phyloP scores from a whole-genome alignment of 1,140 invertebrate genomes.

The Diachasmimorpha longicaudata region DNA sequence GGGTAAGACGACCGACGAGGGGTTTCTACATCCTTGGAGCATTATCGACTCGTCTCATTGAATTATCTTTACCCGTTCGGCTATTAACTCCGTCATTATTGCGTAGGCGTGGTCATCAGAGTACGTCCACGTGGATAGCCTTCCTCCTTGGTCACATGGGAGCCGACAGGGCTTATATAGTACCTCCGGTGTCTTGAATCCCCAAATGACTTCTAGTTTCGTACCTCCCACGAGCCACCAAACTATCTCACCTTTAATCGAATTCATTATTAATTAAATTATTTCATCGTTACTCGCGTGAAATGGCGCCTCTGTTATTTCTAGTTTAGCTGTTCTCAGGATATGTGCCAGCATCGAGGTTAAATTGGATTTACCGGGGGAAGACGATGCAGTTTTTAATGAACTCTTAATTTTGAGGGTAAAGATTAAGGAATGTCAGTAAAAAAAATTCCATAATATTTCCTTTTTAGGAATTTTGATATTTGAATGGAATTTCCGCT shows the following conservation, averaged over 20 bases:
- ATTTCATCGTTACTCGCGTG: neutral
- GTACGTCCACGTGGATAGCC: neutral
- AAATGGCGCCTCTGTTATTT: neutral
- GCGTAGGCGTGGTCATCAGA: constrained; percentile 14
- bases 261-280: constrained; percentile 3
- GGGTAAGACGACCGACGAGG: neutral
- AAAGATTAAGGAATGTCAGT: no score
- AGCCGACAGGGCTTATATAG: neutral
- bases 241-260: neutral
- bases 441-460: no score
- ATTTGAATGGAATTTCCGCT: no score
- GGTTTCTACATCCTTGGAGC: neutral
- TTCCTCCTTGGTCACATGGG: neutral
- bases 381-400: no score
- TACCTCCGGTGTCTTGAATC: neutral
- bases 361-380: no score
- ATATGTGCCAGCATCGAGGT: no score
- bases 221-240: neutral
- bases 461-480: no score
- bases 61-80: constrained; percentile 17
- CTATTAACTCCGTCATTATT: constrained; percentile 21
- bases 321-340: neutral
- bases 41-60: constrained; percentile 17
- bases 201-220: neutral
- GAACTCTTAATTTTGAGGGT: no score